phyloP scores from a whole-genome alignment of 2,797 vertebrate species.

The Arnoldichthys spilopterus region DNA sequence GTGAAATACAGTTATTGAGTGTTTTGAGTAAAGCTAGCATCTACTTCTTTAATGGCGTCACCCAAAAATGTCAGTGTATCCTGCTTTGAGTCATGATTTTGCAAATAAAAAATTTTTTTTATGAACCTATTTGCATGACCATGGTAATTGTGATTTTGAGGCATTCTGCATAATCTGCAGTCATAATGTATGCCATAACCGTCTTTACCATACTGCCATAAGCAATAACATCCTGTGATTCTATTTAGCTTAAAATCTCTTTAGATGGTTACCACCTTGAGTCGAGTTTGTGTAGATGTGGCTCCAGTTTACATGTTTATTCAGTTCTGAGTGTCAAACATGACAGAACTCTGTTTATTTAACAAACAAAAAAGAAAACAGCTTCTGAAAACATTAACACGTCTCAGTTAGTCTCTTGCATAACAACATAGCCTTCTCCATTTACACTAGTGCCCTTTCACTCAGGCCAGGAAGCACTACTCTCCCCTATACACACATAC shows the following conservation, averaged over 20 bases:
- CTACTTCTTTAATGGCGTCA: no score
- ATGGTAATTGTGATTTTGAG: no score
- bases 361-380: background rate
- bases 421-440: conserved; percentile 14
- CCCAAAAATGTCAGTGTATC: no score
- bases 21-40: background rate
- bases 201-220: no score
- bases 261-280: background rate
- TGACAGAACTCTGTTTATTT: background rate
- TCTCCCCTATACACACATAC: background rate
- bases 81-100: background rate
- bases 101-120: background rate
- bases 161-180: no score
- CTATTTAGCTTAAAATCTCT: background rate
- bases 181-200: background rate
- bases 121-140: background rate
- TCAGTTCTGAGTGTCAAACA: background rate
- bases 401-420: background rate
- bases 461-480: background rate
- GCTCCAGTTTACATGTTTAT: background rate
- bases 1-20: background rate
- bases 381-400: background rate
- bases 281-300: background rate
- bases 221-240: no score
- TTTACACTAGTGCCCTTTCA: background rate